Evolutionary conservation across 2,888 invertebrate genomes (phyloP), one percentile per base, ranked within the genome.

Genomic region (Cyclophora albipunctata): DNA sequence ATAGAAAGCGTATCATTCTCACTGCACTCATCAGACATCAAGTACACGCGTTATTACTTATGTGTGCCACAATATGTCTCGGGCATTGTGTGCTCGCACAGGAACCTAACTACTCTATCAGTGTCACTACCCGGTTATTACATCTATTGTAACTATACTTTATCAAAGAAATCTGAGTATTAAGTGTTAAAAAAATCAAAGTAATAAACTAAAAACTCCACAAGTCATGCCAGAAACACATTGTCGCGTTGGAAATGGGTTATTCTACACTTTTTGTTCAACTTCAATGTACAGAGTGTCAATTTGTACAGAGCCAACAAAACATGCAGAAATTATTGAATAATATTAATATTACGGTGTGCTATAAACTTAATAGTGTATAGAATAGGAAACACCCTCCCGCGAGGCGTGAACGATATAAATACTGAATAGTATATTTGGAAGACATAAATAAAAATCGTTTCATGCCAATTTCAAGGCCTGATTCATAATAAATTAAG

Each of bases 331-430:
- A 20, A 20, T 20, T 20, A 20, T 20, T 20, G 20, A 20, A 20
- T 20, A 20, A 20, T 20, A 20, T 20, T 20, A 20, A 20, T 67
- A 76, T 73, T 75, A 78, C 79, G 79, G 76, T 81, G 83, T 84
- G 84, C 81, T 81, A 76, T 77, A 78, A 84, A 81, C 81, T 81
- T 82, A 83, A 81, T 78, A 81, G 78, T 78, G 79, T 83, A 79
- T 73, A 78, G 68, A 75, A 77, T 82, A 84, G 84, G 86, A 86
- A 84, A 80, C 74, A 79, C 84, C 84, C 86, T 75, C 82, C 83
- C 79, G 73, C 68, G 63, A 71, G 20, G 20, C 20, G 20, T 60
- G 61, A 61, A 68, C 59, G 59, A 63, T 62, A 64, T 58, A 66
- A 78, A 79, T 79, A 83, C 76, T 82, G 78, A 70, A 69, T 67